These are phyloP conservation scores for Dipodomys stephensi DNA, from an alignment of 2,113 vertebrate species.

Conservation along the genomic window DNA sequence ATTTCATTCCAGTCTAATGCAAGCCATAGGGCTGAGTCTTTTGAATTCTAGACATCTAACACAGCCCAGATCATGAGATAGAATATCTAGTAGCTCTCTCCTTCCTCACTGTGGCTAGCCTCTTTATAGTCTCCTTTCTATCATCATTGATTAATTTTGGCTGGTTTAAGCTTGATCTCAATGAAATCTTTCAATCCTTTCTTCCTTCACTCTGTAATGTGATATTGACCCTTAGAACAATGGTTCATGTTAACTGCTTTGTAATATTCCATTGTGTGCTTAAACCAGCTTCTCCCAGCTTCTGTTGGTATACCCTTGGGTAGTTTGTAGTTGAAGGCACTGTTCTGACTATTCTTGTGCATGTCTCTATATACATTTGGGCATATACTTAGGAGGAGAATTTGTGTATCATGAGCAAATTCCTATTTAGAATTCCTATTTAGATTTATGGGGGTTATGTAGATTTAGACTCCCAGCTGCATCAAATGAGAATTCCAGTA, in stretches of 20 bases:
- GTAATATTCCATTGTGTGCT: background rate
- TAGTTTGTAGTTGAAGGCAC: background rate
- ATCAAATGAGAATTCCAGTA: background rate
- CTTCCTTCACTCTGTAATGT: background rate
- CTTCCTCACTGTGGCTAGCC: no score
- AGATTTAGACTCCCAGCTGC: background rate
- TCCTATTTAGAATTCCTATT: background rate
- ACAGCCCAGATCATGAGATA: background rate
- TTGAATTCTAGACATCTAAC: background rate
- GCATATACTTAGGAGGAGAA: background rate
- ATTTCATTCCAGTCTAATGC: background rate
- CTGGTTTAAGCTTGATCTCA: background rate
- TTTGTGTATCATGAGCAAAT: background rate
- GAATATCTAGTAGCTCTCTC: background rate
- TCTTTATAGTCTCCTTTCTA: background rate
- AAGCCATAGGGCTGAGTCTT: background rate
- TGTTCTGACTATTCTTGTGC: background rate
- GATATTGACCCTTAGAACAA: background rate
- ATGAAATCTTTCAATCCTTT: background rate
- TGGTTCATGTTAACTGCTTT: background rate
- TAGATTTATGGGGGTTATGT: background rate
- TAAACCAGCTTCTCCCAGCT: background rate
- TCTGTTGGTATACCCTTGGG: background rate
- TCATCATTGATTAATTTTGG: background rate
- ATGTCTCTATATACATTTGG: rapidly evolving